Base-by-base conservation (phyloP, 2,888 invertebrate species). In the Lysandra bellargus region DNA sequence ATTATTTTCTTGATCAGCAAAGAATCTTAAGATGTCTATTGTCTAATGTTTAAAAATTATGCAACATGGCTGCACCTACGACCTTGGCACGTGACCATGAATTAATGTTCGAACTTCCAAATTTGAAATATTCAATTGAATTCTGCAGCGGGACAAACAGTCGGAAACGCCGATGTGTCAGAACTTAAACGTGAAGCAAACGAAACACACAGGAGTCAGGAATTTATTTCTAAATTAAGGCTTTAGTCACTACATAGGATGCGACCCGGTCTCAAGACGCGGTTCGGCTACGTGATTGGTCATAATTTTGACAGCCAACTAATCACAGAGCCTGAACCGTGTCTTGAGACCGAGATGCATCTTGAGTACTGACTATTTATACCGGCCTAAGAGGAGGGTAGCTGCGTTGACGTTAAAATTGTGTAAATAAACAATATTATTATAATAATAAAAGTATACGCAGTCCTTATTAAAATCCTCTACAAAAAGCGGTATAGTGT, bases 1-100 rank as follows among this genome's bases (percentile, higher is more conserved):
- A 3, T 12, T 9, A 1, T 30, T 33, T 69, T 33, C 4, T 69
- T 4, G 14, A 69, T 33, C 5, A 1, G n/a, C 5, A 74, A 44
- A 74, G 14, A 37, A 72, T 37, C 6, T 9, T 37, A 37, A 40
- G n/a, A 74, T 44, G 17, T 57, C 3, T 57, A 57, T 57, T 57
- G n/a, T 44, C 73, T 6, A 74, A 69, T 33, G 1, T 69, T 64
- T 30, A 64, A 69, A 69, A 81, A 80, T 33, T 72, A 74, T 87
- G 85, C 77, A 80, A 82, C 80, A 80, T 82, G 79, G 81, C 78
- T 82, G 80, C 81, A 82, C 80, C 80, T 40, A 33, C 85, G 89
- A 87, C 92, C 93, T 92, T 91, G 89, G 84, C 82, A 84, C 83
- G 85, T 84, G 87, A 83, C 87, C 89, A 84, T 90, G 89, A 88